A percentile compares a stretch with the other conserved stretches of the same genome.
These are phyloP conservation scores for Spheniscus mendiculus DNA, from an alignment of 2,113 vertebrate species.

Conservation along the genomic window DNA sequence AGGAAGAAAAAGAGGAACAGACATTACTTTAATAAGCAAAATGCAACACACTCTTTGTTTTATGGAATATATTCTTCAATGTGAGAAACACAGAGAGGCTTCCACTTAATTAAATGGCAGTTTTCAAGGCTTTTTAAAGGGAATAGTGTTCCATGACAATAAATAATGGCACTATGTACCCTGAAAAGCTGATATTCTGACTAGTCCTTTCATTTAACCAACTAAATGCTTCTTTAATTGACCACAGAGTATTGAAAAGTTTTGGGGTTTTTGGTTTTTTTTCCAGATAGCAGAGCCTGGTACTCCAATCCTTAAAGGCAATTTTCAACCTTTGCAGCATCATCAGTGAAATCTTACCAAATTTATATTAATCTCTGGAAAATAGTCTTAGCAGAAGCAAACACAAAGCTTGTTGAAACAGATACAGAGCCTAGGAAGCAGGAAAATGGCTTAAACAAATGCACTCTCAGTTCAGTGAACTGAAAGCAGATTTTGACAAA, in stretches of 20 bases:
- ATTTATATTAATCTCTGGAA: conserved; percentile 6
- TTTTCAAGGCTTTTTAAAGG: conserved; percentile 21
- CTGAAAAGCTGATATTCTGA: conserved; percentile 2
- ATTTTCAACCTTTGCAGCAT: background rate
- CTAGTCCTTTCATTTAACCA: conserved; percentile 14
- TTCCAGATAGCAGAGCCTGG: background rate
- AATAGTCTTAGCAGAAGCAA: background rate
- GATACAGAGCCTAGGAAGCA: background rate
- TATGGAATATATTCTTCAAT: background rate
- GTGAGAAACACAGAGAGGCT: background rate
- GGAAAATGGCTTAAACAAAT: conserved; percentile 26
- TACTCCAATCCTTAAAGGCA: background rate
- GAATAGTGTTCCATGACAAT: background rate
- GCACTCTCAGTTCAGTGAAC: conserved; percentile 40
- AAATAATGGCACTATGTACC: background rate
- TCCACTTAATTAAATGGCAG: background rate
- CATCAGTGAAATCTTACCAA: background rate
- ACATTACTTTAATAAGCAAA: conserved; percentile 11
- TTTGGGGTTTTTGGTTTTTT: background rate
- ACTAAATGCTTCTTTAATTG: conserved; percentile 22
- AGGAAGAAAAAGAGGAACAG: background rate
- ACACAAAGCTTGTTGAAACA: conserved; percentile 18
- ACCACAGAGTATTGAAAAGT: background rate
- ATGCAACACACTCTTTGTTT: background rate
- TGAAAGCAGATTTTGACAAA: conserved; percentile 27